Conservation (phyloP, 2,113 vertebrate genomes). For the Heptranchias perlo region DNA sequence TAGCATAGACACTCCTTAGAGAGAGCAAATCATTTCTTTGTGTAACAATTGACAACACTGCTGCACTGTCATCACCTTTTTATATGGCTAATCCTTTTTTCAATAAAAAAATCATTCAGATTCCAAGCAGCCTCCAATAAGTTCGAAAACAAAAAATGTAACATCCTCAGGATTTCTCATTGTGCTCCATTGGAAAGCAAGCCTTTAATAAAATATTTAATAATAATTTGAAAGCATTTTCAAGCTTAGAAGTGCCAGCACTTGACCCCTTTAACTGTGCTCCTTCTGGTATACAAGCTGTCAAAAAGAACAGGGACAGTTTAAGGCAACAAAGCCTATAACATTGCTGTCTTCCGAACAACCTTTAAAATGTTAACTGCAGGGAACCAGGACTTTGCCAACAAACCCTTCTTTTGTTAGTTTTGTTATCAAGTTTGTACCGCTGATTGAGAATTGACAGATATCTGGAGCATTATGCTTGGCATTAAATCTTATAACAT, state of each 20-base stretch:
- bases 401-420: background rate
- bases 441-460: background rate
- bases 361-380: background rate
- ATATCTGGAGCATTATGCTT: background rate
- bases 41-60: background rate
- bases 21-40: background rate
- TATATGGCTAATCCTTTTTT: background rate
- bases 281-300: background rate
- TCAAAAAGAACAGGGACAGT: slow-evolving; percentile 2
- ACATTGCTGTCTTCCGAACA: background rate
- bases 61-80: background rate
- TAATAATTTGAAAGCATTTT: background rate
- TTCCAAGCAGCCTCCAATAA: background rate
- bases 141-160: background rate
- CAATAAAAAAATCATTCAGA: background rate
- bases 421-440: background rate
- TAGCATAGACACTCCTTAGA: background rate
- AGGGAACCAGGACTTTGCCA: background rate
- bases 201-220: background rate
- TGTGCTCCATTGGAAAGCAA: background rate
- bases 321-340: background rate
- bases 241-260: background rate
- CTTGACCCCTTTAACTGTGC: background rate
- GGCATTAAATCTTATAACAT: background rate
- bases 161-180: background rate